These are phyloP conservation scores for Campoplex capitator DNA, from an alignment of 2,888 invertebrate species.

Conservation along the genomic window DNA sequence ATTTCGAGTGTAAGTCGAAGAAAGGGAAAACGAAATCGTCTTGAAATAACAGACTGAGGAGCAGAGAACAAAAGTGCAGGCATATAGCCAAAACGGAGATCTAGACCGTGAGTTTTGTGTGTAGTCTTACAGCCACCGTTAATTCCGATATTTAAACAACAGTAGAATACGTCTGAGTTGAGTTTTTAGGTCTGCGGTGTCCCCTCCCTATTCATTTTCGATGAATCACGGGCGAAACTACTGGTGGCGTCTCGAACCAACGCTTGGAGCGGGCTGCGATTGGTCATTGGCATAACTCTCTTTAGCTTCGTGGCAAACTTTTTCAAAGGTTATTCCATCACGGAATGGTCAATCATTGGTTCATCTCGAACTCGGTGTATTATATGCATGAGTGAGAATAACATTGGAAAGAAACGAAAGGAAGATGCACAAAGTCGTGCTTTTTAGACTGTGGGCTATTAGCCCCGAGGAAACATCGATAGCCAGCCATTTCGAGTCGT, in stretches of 20 bases:
- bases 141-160: conserved; percentile 68
- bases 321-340: conserved; percentile 34
- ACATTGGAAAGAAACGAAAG: conserved; percentile 29
- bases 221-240: conserved; percentile 41
- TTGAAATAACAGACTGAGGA: conserved; percentile 54
- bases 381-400: neutral
- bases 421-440: conserved; percentile 35
- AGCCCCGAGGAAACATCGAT: conserved; percentile 71
- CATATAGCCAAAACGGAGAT: neutral
- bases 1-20: conserved; percentile 58
- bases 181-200: conserved; percentile 18
- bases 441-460: conserved; percentile 40
- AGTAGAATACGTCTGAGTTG: conserved; percentile 40
- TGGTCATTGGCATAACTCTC: conserved; percentile 3
- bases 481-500: conserved; percentile 81
- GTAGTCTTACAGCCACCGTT: conserved; percentile 26
- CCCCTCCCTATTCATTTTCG: conserved; percentile 22
- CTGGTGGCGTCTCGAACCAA: conserved; percentile 34
- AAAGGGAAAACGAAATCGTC: conserved; percentile 63
- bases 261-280: neutral
- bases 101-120: conserved; percentile 31
- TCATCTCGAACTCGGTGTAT: neutral
- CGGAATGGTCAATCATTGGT: conserved; percentile 16
- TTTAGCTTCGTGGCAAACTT: conserved; percentile 1
- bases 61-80: conserved; percentile 15